Evolutionary conservation across 2,888 invertebrate genomes (phyloP).

Genomic region (Calephelis perditalis): DNA sequence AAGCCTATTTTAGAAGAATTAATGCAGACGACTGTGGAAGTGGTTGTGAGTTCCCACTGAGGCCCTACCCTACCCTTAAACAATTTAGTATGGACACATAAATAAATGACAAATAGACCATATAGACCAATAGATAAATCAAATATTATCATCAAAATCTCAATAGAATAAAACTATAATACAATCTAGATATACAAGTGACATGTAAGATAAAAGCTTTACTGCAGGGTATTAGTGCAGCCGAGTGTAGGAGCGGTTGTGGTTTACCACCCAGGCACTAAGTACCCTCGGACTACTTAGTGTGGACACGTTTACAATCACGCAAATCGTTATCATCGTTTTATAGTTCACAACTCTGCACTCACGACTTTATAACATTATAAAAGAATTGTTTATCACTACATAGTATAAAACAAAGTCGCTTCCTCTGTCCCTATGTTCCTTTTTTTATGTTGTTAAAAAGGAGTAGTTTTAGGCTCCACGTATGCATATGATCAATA

Average conservation of each 20-base stretch:
- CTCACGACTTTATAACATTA: conserved; percentile 17
- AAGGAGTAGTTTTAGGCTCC: too few species aligned
- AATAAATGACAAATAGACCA: background rate
- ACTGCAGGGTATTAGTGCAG: conserved; percentile 62
- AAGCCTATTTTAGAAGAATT: too few species aligned
- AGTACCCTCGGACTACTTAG: conserved; percentile 23
- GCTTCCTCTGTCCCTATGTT: too few species aligned
- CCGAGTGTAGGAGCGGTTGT: conserved; percentile 54
- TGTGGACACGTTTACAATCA: conserved; percentile 13
- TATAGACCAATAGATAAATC: too few species aligned
- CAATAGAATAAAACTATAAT: conserved; percentile 23
- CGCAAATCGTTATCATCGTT: conserved; percentile 12
- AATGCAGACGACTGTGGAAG: conserved; percentile 58
- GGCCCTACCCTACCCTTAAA: conserved; percentile 23
- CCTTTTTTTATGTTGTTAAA: too few species aligned
- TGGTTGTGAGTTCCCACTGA: conserved; percentile 68
- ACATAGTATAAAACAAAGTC: too few species aligned
- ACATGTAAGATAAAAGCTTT: conserved; percentile 46
- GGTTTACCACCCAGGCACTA: conserved; percentile 62
- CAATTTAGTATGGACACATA: conserved; percentile 3
- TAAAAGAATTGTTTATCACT: too few species aligned
- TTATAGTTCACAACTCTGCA: conserved; percentile 5
- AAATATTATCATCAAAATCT: background rate
- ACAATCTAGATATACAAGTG: conserved; percentile 33
- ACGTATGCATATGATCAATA: too few species aligned